These are phyloP conservation scores for Etheostoma nigrum DNA, from an alignment of 2,797 vertebrate species.

Conservation along the genomic window DNA sequence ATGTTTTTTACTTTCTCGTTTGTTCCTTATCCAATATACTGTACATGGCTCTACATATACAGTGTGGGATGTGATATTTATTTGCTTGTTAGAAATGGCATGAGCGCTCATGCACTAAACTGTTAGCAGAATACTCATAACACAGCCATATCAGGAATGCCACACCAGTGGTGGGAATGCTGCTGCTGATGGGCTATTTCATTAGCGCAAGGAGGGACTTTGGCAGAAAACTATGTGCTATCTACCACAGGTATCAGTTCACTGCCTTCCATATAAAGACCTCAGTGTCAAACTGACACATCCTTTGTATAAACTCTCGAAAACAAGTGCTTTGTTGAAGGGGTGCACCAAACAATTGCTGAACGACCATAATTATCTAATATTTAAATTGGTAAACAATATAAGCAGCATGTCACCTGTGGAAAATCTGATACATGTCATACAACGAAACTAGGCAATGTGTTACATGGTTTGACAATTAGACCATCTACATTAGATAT, in stretches of 20 bases:
- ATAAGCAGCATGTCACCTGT: slow-evolving; percentile 10
- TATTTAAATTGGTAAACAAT: slow-evolving; percentile 18
- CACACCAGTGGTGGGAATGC: slow-evolving; percentile 19
- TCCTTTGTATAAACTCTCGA: neutral
- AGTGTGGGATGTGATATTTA: slow-evolving; percentile 15
- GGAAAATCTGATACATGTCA: slow-evolving; percentile 1
- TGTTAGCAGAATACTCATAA: slow-evolving; percentile 38
- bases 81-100: slow-evolving; percentile 39
- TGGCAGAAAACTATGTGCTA: slow-evolving; percentile 9
- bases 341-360: neutral
- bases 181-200: slow-evolving; percentile 13
- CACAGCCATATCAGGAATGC: slow-evolving; percentile 31
- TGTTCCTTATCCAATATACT: slow-evolving; percentile 13
- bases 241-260: slow-evolving; percentile 19
- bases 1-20: neutral
- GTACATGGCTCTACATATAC: neutral
- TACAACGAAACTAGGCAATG: neutral
- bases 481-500: neutral
- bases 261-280: slow-evolving; percentile 12
- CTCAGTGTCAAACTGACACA: neutral
- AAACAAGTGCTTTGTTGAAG: slow-evolving; percentile 38
- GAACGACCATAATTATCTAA: slow-evolving; percentile 4
- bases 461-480: neutral
- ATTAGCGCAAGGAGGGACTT: neutral
- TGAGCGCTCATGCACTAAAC: slow-evolving; percentile 25